These are phyloP conservation scores for Hypothenemus hampei DNA, from an alignment of 1,140 invertebrate genomes.

Conservation along the genomic window DNA sequence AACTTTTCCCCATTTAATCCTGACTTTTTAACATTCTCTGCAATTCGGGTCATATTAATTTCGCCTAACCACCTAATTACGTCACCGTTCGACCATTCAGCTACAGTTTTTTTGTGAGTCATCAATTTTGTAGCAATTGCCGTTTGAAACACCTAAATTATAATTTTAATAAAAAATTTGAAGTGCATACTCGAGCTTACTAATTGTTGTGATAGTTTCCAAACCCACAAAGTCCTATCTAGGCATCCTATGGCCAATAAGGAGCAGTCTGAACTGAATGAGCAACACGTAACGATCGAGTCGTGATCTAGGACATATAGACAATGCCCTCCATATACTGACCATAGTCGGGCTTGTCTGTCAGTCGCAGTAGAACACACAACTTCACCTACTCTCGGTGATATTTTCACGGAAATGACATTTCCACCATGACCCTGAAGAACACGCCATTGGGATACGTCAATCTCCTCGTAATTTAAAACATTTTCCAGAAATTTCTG, in stretches of 20 bases:
- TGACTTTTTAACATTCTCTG: conserved; percentile 47
- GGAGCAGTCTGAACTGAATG: conserved; percentile 49
- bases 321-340: conserved; percentile 52
- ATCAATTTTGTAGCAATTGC: conserved; percentile 40
- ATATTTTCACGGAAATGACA: conserved; percentile 55
- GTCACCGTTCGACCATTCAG: conserved; percentile 57
- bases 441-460: conserved; percentile 40
- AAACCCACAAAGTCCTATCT: conserved; percentile 53
- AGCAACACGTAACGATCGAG: conserved; percentile 53
- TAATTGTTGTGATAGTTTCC: conserved; percentile 53
- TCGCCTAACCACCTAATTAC: conserved; percentile 59
- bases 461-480: conserved; percentile 28
- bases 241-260: conserved; percentile 53
- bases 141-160: conserved; percentile 40
- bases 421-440: conserved; percentile 54
- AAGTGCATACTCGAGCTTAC: conserved; percentile 36
- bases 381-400: conserved; percentile 42
- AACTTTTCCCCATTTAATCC: conserved; percentile 58
- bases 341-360: conserved; percentile 46
- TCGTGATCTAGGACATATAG: conserved; percentile 56
- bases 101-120: conserved; percentile 36
- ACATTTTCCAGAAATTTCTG: conserved; percentile 19
- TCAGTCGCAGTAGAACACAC: conserved; percentile 46
- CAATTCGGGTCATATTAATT: conserved; percentile 52
- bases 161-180: neutral